Conservation (phyloP, 2,113 vertebrate species). For the Sceloporus undulatus region DNA sequence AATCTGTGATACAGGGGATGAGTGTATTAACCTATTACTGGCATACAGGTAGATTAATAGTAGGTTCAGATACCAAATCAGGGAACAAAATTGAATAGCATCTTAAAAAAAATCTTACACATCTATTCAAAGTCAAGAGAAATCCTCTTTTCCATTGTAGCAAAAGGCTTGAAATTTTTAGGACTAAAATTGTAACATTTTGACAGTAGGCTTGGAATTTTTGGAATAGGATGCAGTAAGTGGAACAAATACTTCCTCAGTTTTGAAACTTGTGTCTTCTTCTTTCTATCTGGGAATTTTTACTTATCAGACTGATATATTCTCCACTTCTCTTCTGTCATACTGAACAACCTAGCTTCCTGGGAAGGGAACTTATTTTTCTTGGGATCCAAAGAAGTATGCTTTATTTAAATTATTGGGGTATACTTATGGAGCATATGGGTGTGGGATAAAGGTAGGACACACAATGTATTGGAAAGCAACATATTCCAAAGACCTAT, state of each 20-base stretch:
- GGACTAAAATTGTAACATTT: not conserved
- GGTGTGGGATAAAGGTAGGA: not conserved
- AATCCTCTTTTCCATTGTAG: not conserved
- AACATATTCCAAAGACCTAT: not conserved
- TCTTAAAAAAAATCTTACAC: no score
- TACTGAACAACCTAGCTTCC: not conserved
- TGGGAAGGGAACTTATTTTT: not conserved
- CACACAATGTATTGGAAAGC: not conserved
- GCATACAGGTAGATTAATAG: no score
- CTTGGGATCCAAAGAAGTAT: not conserved
- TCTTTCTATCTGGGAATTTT: slow-evolving; percentile 22
- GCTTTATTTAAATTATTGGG: not conserved
- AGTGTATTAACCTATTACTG: no score
- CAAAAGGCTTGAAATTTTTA: slow-evolving; percentile 11
- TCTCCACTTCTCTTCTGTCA: not conserved
- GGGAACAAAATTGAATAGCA: no score
- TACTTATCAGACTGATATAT: slow-evolving; percentile 10
- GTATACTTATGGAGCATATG: no score
- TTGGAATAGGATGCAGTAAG: not conserved
- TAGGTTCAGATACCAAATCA: no score
- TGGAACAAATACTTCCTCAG: slow-evolving; percentile 1
- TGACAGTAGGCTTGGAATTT: slow-evolving; percentile 20
- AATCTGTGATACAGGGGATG: no score
- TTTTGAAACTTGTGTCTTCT: not conserved
- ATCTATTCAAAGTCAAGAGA: no score